Percentiles rank a stretch among this genome's conserved stretches.
phyloP scores from a whole-genome alignment of 92 coral and sea anemone species.

The Phenganax subtilis region DNA sequence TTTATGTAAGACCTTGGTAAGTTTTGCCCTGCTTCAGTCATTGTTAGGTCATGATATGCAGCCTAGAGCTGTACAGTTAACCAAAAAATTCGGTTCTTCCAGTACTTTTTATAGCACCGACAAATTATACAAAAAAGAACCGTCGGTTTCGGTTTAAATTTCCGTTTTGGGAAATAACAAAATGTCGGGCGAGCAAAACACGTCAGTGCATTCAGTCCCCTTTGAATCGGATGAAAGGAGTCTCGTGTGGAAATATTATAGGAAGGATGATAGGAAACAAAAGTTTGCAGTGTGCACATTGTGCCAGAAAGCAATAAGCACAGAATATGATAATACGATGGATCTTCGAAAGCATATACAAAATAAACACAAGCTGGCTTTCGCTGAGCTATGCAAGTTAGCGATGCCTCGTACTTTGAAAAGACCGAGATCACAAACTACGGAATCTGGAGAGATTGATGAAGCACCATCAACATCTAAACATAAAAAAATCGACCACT shows the following conservation, averaged over 20 bases:
- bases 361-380: background rate
- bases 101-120: too few species aligned
- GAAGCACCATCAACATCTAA: constrained; percentile 31
- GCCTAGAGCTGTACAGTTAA: background rate
- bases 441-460: too few species aligned
- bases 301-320: constrained; percentile 4
- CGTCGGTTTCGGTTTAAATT: too few species aligned
- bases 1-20: constrained; percentile 4
- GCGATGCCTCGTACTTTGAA: background rate
- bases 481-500: constrained; percentile 21
- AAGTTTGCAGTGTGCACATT: constrained; percentile 9
- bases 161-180: too few species aligned
- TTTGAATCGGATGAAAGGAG: too few species aligned
- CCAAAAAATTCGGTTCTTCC: too few species aligned
- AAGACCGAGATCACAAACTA: background rate
- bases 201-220: too few species aligned
- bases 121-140: too few species aligned
- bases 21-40: background rate
- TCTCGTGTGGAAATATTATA: background rate
- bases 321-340: constrained; percentile 9
- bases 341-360: constrained; percentile 5
- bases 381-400: background rate
- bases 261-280: background rate
- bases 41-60: constrained; percentile 1
- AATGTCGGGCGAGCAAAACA: too few species aligned